phyloP scores from a whole-genome alignment of 2,113 vertebrate species.

The Callaeas wilsoni region DNA sequence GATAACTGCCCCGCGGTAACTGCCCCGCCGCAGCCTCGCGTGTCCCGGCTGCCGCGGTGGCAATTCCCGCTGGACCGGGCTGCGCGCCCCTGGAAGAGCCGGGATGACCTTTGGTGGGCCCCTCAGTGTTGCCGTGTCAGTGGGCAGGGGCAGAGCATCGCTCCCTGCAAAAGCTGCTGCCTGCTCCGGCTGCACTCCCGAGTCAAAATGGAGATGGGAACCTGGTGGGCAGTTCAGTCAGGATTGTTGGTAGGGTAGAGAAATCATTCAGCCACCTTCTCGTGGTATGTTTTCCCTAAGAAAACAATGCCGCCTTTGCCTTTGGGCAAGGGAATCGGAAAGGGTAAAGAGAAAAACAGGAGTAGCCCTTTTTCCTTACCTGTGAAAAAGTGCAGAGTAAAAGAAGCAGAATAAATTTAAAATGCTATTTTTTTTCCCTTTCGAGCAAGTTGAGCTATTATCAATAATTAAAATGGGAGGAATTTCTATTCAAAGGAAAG shows the following conservation, averaged over 20 bases:
- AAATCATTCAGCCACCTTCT: background rate
- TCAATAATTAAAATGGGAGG: background rate
- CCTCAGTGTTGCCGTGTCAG: background rate
- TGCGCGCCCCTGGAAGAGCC: background rate
- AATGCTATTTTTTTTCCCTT: background rate
- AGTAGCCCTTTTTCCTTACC: background rate
- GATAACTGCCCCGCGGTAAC: too few relatives aligned
- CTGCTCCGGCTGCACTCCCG: accelerated
- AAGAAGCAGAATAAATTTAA: background rate
- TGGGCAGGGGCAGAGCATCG: background rate
- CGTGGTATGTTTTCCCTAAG: accelerated
- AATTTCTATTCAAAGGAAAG: background rate
- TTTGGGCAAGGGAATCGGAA: background rate
- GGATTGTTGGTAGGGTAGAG: background rate
- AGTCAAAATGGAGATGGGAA: background rate
- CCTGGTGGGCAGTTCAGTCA: background rate
- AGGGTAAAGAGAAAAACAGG: background rate
- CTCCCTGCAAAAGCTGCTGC: background rate
- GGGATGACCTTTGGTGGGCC: background rate
- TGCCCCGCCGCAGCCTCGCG: background rate
- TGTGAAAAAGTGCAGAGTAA: background rate
- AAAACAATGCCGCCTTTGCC: accelerated
- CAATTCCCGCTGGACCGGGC: background rate
- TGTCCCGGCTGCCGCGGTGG: accelerated
- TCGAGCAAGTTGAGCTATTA: background rate